Conservation (phyloP, 2,797 vertebrate genomes). For the Sebastes paucispinis region DNA sequence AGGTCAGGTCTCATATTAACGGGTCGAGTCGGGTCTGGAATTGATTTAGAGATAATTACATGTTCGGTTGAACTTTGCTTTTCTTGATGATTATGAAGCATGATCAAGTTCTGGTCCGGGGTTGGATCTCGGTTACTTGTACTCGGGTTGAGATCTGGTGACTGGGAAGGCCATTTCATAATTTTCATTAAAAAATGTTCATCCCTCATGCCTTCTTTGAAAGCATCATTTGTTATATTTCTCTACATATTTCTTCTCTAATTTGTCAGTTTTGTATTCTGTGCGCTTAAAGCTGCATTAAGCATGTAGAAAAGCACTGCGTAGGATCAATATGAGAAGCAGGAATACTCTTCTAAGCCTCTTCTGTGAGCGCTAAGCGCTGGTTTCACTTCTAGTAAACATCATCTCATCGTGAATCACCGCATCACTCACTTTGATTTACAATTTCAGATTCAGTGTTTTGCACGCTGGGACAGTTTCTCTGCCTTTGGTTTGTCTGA, state of each 20-base stretch:
- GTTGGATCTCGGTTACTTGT: no score
- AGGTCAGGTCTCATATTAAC: neutral
- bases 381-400: slow-evolving; percentile 15
- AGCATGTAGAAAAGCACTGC: neutral
- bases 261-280: neutral
- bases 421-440: slow-evolving; percentile 41
- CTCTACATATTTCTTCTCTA: neutral
- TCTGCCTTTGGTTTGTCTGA: slow-evolving; percentile 4
- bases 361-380: neutral
- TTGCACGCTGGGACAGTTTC: slow-evolving; percentile 17
- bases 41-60: neutral
- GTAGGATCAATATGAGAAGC: slow-evolving; percentile 7
- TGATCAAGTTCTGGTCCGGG: neutral
- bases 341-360: slow-evolving; percentile 11
- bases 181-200: neutral
- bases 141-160: neutral
- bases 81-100: neutral
- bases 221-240: neutral
- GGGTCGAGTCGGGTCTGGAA: neutral
- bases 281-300: neutral
- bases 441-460: slow-evolving; percentile 19
- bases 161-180: neutral
- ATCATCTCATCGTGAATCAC: slow-evolving; percentile 17
- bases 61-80: neutral
- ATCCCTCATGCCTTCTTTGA: neutral